phyloP scores from a whole-genome alignment of 2,888 invertebrate genomes.

The Anoplius nigerrimus region DNA sequence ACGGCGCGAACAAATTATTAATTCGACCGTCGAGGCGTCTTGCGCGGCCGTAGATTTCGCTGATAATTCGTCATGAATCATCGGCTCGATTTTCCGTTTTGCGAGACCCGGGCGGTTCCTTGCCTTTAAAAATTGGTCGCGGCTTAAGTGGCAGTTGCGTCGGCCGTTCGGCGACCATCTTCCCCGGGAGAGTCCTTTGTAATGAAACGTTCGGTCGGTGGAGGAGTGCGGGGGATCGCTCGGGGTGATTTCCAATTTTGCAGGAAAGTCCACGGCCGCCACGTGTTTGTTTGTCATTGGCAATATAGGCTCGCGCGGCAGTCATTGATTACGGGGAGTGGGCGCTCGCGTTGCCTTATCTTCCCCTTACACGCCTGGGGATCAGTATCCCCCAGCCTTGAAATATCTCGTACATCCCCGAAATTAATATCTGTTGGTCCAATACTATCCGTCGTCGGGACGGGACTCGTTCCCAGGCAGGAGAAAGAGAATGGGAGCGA shows the following conservation, averaged over 20 bases:
- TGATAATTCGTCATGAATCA: no score
- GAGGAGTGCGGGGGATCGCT: no score
- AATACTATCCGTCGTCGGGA: slow-evolving; percentile 67
- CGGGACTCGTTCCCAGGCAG: neutral
- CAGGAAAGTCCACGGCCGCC: slow-evolving; percentile 6
- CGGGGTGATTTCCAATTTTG: slow-evolving; percentile 15
- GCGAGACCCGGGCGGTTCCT: no score
- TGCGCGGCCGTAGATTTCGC: no score
- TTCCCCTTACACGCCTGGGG: slow-evolving; percentile 70
- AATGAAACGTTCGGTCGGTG: no score
- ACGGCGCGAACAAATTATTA: no score
- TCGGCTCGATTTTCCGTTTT: no score
- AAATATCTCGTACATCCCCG: slow-evolving; percentile 70
- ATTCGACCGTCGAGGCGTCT: no score
- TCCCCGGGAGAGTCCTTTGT: no score
- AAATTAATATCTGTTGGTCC: slow-evolving; percentile 73
- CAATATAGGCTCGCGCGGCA: slow-evolving; percentile 56
- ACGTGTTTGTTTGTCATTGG: slow-evolving; percentile 52
- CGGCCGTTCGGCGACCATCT: no score
- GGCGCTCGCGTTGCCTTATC: slow-evolving; percentile 70
- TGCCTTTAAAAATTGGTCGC: no score
- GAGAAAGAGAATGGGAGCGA: slow-evolving; percentile 17
- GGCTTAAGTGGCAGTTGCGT: no score
- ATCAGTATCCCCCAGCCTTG: slow-evolving; percentile 65
- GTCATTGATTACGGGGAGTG: slow-evolving; percentile 69